Percentiles rank a stretch among this genome's conserved stretches.
These are phyloP conservation scores for Corvus cornix DNA, from an alignment of 2,113 vertebrate genomes.

Conservation along the genomic window DNA sequence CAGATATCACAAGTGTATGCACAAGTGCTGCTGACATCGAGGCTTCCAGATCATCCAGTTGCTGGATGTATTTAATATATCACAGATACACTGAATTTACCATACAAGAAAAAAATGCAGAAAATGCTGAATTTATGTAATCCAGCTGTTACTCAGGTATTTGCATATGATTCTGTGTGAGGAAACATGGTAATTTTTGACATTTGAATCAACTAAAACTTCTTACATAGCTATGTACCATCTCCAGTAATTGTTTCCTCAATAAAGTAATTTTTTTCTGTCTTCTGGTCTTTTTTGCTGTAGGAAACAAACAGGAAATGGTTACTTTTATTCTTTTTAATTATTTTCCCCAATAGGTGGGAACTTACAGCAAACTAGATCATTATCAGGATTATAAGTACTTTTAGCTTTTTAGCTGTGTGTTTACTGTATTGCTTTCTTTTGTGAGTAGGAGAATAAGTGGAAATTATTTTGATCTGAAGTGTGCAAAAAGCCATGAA, in stretches of 20 bases:
- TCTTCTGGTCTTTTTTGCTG: neutral
- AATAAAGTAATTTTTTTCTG: neutral
- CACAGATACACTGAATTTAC: neutral
- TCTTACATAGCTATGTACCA: neutral
- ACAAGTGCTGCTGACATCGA: accelerated
- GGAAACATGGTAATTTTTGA: neutral
- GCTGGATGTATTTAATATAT: neutral
- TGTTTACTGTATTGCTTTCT: neutral
- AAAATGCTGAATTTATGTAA: neutral
- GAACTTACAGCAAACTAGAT: neutral
- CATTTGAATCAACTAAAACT: neutral
- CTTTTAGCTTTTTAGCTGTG: neutral
- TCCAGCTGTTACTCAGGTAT: neutral
- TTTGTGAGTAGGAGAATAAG: neutral
- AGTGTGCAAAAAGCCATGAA: neutral
- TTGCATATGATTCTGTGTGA: neutral
- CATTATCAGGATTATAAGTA: neutral
- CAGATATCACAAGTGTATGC: neutral
- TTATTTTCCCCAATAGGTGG: neutral
- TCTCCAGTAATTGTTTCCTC: neutral
- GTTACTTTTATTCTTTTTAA: neutral
- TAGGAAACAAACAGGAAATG: neutral
- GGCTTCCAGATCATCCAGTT: neutral
- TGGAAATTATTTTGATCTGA: neutral
- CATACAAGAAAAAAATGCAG: neutral